Conservation (phyloP, 2,113 vertebrate species). For the Xenus cinereus region DNA sequence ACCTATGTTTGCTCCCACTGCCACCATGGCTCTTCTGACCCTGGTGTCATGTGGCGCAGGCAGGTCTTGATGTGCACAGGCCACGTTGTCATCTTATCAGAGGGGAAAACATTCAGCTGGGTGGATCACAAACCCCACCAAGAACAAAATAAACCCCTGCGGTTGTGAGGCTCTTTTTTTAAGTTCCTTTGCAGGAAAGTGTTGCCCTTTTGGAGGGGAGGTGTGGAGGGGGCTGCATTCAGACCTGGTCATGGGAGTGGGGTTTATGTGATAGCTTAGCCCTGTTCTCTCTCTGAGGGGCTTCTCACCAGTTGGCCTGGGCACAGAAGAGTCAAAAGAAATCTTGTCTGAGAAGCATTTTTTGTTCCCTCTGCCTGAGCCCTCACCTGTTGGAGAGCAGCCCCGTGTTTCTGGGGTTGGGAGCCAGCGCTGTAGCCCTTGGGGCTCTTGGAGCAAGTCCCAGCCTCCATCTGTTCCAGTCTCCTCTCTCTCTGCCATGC, state of each 20-base stretch:
- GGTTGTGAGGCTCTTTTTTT: neutral
- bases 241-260: constrained; percentile 3
- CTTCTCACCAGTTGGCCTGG: neutral
- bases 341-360: neutral
- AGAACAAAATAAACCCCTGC: too few species aligned
- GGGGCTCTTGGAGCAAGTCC: constrained; percentile 68
- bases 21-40: too few species aligned
- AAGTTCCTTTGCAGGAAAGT: neutral
- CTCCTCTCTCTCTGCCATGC: neutral
- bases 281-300: neutral
- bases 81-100: neutral
- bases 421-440: constrained; percentile 47
- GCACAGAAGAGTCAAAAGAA: neutral
- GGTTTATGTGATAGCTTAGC: neutral
- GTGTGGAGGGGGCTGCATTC: neutral
- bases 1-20: rapidly evolving
- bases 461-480: constrained; percentile 30
- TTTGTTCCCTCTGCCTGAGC: neutral
- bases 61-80: neutral
- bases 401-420: constrained; percentile 37
- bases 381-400: constrained; percentile 70
- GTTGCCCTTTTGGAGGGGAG: neutral
- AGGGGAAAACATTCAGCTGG: neutral
- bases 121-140: neutral
- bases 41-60: rapidly evolving